Base-by-base conservation (phyloP, 2,888 invertebrate genomes). In the Napeogenes inachia region DNA sequence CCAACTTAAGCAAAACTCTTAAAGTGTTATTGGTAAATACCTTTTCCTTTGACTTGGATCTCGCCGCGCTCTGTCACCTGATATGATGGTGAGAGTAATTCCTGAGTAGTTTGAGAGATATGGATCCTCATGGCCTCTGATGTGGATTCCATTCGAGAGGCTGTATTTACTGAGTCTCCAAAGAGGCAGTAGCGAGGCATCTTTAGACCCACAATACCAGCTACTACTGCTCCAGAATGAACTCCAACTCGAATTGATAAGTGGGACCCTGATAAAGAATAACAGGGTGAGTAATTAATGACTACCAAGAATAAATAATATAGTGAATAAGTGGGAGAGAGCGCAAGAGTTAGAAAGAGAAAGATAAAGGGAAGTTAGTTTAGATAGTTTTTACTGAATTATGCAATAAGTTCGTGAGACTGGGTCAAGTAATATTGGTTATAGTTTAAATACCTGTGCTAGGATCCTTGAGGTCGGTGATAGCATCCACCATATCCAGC, bases 61-160 rank as follows among this genome's bases (percentile, higher is more conserved):
- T 96, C 96, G 3, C 96, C 96, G 6, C 97, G 92, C 77, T 96
- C 96, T 8, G 91, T 91, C 4, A 96, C 94, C 75, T 92, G 92
- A 77, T 97, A 98, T 0, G 92, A 91, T 0, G 93, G 89, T 0
- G 96, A 94, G 6, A 98, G 87, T 13, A 95, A 87, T 70, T 95
- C 93, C 75, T 92, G 93, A 0, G 98, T 98, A 0, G 96, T 94
- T 81, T 98, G 95, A 3, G 98, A 98, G 75, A 99, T 96, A 81
- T 99, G 98, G 66, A 99, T 96, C 83, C 96, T 95, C 96, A 98
- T 98, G 0, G 98, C 95, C 76, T 95, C 94, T 65, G 97, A 96
- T 0, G 97, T 97, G 0, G 97, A 96, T 80, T 98, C 98, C 97
- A 98, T 97, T 45, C 97, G 91, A 0, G 97, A 96, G 0, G 98